Percentiles rank a stretch among this genome's conserved stretches.
phyloP scores from a whole-genome alignment of 1,140 invertebrate species.

The Euura saliciscinereae region DNA sequence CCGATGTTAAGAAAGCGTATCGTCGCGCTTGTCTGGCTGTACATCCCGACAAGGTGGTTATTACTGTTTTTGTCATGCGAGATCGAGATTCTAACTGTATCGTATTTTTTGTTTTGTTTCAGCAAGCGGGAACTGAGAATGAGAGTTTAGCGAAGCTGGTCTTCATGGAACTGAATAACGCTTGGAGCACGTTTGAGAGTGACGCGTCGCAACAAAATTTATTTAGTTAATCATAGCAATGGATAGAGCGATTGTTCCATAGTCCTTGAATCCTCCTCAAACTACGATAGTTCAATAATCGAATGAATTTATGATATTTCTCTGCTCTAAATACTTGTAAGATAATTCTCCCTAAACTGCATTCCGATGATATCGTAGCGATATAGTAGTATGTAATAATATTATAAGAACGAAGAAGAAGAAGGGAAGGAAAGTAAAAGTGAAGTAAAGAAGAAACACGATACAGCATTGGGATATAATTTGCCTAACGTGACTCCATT shows the following conservation, averaged over 20 bases:
- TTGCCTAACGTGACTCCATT: conserved; percentile 8
- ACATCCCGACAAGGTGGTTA: conserved; percentile 95
- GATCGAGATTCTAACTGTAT: not conserved
- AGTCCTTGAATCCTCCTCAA: conserved; percentile 32
- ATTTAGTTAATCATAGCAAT: conserved; percentile 66
- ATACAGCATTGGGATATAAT: not conserved
- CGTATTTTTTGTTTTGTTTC: conserved; percentile 46
- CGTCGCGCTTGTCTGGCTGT: conserved; percentile 94
- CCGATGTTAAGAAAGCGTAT: conserved; percentile 96
- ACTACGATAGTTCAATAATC: conserved; percentile 26
- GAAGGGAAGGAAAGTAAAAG: not conserved
- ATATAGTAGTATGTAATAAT: conserved; percentile 23
- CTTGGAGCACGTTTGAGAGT: conserved; percentile 97
- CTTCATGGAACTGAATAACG: conserved; percentile 99
- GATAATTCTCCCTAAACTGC: conserved; percentile 23
- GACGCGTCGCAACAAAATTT: conserved; percentile 85
- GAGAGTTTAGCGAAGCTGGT: conserved; percentile 95
- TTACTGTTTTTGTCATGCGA: not conserved
- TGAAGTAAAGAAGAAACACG: not conserved
- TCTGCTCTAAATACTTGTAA: conserved; percentile 23
- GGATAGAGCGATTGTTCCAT: conserved; percentile 38
- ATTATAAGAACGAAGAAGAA: conserved; percentile 15
- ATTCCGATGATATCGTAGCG: conserved; percentile 26
- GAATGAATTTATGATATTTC: conserved; percentile 19
- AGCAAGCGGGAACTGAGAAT: conserved; percentile 89